phyloP scores from a whole-genome alignment of 2,888 invertebrate species.

The Ophioninae sp. region DNA sequence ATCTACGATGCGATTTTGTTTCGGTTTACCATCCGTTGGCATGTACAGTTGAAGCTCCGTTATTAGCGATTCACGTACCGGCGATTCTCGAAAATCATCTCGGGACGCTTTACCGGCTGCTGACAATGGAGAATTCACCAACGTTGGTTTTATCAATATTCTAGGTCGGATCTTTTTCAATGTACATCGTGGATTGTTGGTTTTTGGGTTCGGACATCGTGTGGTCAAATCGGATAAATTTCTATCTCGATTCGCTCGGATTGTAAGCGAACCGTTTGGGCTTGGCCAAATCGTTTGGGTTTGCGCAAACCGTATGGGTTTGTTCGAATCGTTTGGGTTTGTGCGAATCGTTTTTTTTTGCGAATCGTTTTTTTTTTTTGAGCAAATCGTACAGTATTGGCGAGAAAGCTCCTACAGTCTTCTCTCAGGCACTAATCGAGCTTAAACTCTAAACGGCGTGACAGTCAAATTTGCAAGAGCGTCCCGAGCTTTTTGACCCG shows the following conservation, averaged over 20 bases:
- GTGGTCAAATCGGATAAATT: too few species aligned
- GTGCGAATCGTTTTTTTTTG: too few species aligned
- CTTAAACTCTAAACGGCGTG: conserved; percentile 24
- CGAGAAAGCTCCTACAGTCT: background rate
- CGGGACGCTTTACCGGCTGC: background rate
- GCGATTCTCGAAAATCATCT: background rate
- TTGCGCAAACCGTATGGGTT: too few species aligned
- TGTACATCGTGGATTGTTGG: background rate
- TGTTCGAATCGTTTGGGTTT: too few species aligned
- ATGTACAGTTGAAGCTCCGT: background rate
- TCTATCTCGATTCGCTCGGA: too few species aligned
- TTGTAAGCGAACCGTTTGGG: too few species aligned
- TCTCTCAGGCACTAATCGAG: background rate
- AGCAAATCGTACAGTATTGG: background rate
- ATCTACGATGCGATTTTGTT: background rate
- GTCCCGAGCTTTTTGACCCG: conserved; percentile 16
- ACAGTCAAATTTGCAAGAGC: background rate
- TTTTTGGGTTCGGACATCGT: too few species aligned
- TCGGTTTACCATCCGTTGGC: conserved; percentile 42
- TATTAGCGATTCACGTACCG: background rate
- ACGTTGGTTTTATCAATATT: background rate
- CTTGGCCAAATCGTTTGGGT: too few species aligned
- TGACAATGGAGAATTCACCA: background rate
- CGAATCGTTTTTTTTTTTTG: too few species aligned
- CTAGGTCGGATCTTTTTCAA: background rate